A percentile compares a stretch with the other conserved stretches of the same genome.
Conservation (phyloP, 2,113 vertebrate genomes). For the Ptyas mucosa region DNA sequence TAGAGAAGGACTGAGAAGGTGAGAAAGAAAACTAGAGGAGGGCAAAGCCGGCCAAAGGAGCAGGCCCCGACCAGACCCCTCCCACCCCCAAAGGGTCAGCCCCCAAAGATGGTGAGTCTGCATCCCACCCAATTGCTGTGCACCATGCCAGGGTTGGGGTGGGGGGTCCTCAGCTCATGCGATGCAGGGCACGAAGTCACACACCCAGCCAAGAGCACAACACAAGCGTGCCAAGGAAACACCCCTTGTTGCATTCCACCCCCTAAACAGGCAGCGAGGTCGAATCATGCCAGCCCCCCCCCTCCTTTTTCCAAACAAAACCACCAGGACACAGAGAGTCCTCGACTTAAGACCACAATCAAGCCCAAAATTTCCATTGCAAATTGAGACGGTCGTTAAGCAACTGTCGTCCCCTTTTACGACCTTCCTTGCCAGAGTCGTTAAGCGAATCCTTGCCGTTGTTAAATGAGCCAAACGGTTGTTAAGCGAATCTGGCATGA, state of each 20-base stretch:
- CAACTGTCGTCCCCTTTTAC: too few species aligned
- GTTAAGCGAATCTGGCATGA: too few species aligned
- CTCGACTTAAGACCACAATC: too few species aligned
- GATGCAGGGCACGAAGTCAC: neutral
- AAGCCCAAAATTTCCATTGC: too few species aligned
- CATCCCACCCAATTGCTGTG: neutral
- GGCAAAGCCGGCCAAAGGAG: neutral
- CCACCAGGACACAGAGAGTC: too few species aligned
- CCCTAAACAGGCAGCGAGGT: neutral
- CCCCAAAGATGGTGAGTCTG: neutral
- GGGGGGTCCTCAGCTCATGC: neutral
- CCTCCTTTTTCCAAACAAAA: too few species aligned
- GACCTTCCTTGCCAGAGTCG: too few species aligned
- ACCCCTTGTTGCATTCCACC: too few species aligned
- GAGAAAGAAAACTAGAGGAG: neutral
- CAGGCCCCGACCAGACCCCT: neutral
- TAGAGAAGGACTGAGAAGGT: neutral
- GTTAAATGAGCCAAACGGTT: too few species aligned
- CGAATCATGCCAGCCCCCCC: too few species aligned
- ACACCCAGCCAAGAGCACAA: neutral
- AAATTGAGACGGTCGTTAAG: too few species aligned
- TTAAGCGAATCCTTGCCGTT: too few species aligned
- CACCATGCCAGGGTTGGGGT: neutral
- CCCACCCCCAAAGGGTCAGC: neutral
- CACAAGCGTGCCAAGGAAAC: neutral